Evolutionary conservation across 2,888 invertebrate species (phyloP).

Genomic region (Blera fallax): DNA sequence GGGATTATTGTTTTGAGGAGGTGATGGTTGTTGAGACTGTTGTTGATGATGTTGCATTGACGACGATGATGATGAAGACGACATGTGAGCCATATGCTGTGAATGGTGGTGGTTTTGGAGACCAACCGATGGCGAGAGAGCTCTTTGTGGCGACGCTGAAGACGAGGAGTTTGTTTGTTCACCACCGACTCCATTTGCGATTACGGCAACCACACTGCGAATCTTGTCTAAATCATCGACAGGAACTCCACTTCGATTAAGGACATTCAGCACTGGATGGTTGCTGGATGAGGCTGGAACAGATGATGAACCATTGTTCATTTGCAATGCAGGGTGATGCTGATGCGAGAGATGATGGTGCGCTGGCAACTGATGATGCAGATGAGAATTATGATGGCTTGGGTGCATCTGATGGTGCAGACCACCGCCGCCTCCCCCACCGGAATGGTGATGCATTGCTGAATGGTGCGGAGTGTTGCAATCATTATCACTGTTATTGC

Average conservation of each 20-base stretch:
- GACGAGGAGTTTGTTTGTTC: slow-evolving; percentile 34
- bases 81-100: slow-evolving; percentile 58
- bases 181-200: slow-evolving; percentile 26
- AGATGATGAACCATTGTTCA: slow-evolving; percentile 78
- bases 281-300: slow-evolving; percentile 41
- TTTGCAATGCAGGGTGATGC: slow-evolving; percentile 74
- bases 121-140: slow-evolving; percentile 26
- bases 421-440: slow-evolving; percentile 51
- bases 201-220: slow-evolving; percentile 78
- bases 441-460: slow-evolving; percentile 63
- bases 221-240: slow-evolving; percentile 78
- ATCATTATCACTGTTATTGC: slow-evolving; percentile 50
- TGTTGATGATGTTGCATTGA: slow-evolving; percentile 6
- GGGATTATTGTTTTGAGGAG: slow-evolving; percentile 28
- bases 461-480: slow-evolving; percentile 44
- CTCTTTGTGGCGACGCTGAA: slow-evolving; percentile 41
- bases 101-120: slow-evolving; percentile 71
- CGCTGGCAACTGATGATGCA: slow-evolving; percentile 54
- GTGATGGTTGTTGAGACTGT: slow-evolving; percentile 1
- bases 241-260: slow-evolving; percentile 67
- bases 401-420: slow-evolving; percentile 52
- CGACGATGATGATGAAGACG: slow-evolving; percentile 42
- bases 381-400: slow-evolving; percentile 49
- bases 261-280: slow-evolving; percentile 74
- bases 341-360: slow-evolving; percentile 56